Conservation (phyloP, 35 echinoderm and acorn worm species). For the Hemicentrotus pulcherrimus region DNA sequence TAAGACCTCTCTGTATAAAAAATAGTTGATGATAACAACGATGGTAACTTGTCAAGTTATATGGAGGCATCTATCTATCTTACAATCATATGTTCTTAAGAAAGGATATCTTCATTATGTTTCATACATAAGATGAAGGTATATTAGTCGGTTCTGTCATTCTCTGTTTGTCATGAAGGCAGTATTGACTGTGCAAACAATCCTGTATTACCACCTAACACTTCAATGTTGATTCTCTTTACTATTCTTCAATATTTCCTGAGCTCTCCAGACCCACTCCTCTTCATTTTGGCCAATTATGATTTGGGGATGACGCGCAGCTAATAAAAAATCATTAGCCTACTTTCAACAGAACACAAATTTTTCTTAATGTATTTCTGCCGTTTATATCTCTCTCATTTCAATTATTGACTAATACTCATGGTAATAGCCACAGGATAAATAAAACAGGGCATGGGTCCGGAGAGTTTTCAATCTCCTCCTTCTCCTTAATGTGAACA, state of each 20-base stretch:
- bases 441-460: background rate
- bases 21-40: no score
- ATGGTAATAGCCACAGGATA: background rate
- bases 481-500: background rate
- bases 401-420: background rate
- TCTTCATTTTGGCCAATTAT: conserved; percentile 11
- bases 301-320: background rate
- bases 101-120: background rate
- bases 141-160: no score
- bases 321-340: conserved; percentile 35
- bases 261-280: background rate
- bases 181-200: background rate
- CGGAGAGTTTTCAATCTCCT: background rate
- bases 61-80: background rate
- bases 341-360: conserved; percentile 6
- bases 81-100: background rate
- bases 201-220: background rate
- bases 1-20: no score
- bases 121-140: background rate
- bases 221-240: background rate
- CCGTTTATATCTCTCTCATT: background rate
- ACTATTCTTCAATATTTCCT: background rate
- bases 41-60: no score
- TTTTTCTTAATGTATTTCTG: background rate
- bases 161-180: no score